Conservation (phyloP, 2,888 invertebrate species). For the Oxytorus armatus region DNA sequence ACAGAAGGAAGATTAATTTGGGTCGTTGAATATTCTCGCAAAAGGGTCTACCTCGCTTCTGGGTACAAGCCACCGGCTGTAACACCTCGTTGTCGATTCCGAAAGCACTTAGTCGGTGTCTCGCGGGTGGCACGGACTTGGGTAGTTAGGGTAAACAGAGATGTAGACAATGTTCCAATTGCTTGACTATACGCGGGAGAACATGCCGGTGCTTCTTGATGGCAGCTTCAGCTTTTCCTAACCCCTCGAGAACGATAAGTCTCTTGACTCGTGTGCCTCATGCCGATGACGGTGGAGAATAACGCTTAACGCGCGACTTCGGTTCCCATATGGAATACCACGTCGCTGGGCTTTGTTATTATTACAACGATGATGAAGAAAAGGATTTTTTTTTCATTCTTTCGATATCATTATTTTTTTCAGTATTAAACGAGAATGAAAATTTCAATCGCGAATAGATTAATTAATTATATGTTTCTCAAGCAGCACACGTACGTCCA, state of each 20-base stretch:
- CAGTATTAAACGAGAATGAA: too few species aligned
- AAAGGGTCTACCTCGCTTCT: slow-evolving; percentile 3
- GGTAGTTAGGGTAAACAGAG: slow-evolving; percentile 52
- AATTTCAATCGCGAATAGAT: too few species aligned
- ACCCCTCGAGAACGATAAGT: slow-evolving; percentile 23
- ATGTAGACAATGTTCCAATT: slow-evolving; percentile 46
- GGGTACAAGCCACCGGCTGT: slow-evolving; percentile 3
- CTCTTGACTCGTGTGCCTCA: slow-evolving; percentile 22
- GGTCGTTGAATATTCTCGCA: slow-evolving; percentile 13
- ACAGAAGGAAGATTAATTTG: slow-evolving; percentile 26
- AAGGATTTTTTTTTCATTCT: too few species aligned
- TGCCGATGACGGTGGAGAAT: not conserved
- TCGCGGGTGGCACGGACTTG: slow-evolving; percentile 13
- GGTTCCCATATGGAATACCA: not conserved
- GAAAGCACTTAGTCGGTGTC: slow-evolving; percentile 59
- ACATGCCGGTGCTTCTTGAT: slow-evolving; percentile 9
- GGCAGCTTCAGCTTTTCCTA: slow-evolving; percentile 16
- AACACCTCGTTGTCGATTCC: slow-evolving; percentile 56
- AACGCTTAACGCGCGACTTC: slow-evolving; percentile 2
- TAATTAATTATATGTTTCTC: too few species aligned
- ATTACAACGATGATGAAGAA: not conserved
- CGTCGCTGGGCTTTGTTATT: not conserved
- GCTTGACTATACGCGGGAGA: slow-evolving; percentile 10
- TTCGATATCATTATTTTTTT: too few species aligned
- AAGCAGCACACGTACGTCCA: too few species aligned